phyloP scores from a whole-genome alignment of 2,113 vertebrate genomes.

The Platichthys stellatus region DNA sequence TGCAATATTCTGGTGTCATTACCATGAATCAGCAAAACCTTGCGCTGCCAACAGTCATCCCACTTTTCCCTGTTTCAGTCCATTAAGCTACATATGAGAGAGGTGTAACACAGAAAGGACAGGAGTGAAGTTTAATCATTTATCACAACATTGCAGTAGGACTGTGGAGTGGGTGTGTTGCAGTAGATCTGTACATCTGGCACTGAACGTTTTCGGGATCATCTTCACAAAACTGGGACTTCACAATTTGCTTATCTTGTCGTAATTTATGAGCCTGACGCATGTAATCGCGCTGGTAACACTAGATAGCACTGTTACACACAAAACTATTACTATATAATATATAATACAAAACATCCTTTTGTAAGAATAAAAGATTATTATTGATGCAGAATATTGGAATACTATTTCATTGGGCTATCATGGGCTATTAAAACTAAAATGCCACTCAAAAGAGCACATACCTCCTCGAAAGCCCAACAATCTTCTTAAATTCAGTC shows the following conservation, averaged over 20 bases:
- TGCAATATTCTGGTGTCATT: conserved; percentile 6
- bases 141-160: not conserved
- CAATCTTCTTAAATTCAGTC: too few relatives aligned
- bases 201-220: not conserved
- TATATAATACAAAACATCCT: too few relatives aligned
- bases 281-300: not conserved
- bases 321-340: not conserved
- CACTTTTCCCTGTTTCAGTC: not conserved
- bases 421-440: too few relatives aligned
- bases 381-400: not conserved
- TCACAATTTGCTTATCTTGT: too few relatives aligned
- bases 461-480: too few relatives aligned
- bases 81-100: not conserved
- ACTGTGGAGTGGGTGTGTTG: not conserved
- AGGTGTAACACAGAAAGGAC: not conserved
- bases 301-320: not conserved
- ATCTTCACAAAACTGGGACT: not conserved
- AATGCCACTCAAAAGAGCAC: too few relatives aligned
- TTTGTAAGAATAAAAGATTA: not conserved
- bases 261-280: too few relatives aligned
- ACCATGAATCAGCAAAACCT: conserved; percentile 48
- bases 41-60: not conserved
- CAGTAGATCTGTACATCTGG: not conserved
- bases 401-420: too few relatives aligned
- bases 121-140: not conserved